phyloP scores from a whole-genome alignment of 2,113 vertebrate genomes.

The Sapayoa aenigma region DNA sequence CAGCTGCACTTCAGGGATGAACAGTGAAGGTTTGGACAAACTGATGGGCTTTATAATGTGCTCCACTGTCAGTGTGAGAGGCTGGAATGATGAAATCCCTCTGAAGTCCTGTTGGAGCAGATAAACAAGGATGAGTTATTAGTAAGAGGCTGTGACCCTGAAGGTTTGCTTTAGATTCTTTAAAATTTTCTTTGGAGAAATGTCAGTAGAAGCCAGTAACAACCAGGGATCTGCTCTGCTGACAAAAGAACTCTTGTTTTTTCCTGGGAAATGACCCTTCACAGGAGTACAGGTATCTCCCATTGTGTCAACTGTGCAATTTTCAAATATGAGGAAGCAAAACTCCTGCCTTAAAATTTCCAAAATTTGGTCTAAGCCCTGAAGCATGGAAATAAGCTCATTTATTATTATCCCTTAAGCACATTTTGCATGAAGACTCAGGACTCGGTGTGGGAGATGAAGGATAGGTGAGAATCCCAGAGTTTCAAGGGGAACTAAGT shows the following conservation, averaged over 20 bases:
- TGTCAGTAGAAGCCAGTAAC: background rate
- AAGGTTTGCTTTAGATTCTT: background rate
- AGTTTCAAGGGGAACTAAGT: background rate
- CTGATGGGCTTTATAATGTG: constrained; percentile 48
- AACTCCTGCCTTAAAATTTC: background rate
- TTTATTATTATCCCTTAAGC: background rate
- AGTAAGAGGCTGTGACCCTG: background rate
- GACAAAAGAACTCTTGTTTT: background rate
- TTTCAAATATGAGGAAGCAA: background rate
- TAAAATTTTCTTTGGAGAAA: background rate
- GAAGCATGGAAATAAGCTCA: background rate
- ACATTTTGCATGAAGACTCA: background rate
- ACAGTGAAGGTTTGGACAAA: background rate
- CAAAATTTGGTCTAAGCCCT: background rate
- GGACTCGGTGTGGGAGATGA: background rate
- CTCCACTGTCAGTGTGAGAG: constrained; percentile 67
- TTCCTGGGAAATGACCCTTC: background rate
- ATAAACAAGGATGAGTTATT: background rate
- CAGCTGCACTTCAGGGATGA: constrained; percentile 32
- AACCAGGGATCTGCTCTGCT: background rate
- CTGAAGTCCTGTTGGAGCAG: constrained; percentile 64
- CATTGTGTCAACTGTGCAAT: background rate
- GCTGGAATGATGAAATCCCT: constrained; percentile 57
- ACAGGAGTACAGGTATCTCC: background rate
- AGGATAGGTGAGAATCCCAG: background rate